Evolutionary conservation across 2,888 invertebrate species (phyloP).

Genomic region (Eupithecia dodoneata): DNA sequence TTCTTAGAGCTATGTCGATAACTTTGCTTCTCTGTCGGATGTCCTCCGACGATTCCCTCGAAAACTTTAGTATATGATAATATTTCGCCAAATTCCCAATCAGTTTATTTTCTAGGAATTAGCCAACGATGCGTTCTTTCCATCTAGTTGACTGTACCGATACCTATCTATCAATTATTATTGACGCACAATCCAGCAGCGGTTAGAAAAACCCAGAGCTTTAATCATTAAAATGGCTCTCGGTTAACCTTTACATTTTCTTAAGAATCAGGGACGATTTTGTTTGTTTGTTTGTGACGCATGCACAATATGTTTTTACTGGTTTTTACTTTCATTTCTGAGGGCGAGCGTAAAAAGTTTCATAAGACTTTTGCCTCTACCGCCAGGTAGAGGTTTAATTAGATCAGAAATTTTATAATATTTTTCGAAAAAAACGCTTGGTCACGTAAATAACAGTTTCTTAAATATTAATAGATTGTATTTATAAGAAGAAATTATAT

Average conservation of each 20-base stretch:
- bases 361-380: background rate
- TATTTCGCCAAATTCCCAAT: background rate
- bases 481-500: background rate
- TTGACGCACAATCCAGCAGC: background rate
- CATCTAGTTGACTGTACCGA: background rate
- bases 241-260: background rate
- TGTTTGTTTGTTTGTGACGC: background rate
- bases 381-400: background rate
- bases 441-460: background rate
- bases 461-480: background rate
- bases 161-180: background rate
- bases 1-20: too few relatives aligned
- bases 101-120: background rate
- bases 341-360: background rate
- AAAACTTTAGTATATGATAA: too few relatives aligned
- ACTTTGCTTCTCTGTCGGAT: too few relatives aligned
- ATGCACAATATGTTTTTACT: background rate
- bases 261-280: background rate
- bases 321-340: constrained; percentile 1
- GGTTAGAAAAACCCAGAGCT: background rate
- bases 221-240: background rate
- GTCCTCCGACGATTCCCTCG: too few relatives aligned
- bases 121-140: background rate
- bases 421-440: background rate
- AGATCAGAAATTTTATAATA: background rate